Evolutionary conservation across 1,140 invertebrate species (phyloP), one percentile per base, ranked within the genome.

Genomic region (Pissodes strobi): DNA sequence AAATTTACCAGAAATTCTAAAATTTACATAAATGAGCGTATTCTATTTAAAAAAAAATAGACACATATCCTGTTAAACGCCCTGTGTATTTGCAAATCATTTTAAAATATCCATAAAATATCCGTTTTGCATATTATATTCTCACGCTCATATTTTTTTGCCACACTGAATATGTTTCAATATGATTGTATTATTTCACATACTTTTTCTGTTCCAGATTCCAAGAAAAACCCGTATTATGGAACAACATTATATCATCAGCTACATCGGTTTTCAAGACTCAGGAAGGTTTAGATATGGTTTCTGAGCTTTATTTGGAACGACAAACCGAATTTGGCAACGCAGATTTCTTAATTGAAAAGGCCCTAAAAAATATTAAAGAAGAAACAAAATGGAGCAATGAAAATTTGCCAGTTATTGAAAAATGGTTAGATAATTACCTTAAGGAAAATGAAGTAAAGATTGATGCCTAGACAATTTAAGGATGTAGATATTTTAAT

Each of bases 201-300:
- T n/a, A n/a, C n/a, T n/a, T n/a, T n/a, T n/a, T n/a, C n/a, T 56
- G 12, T 57, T 23, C 63, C 68, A 89, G 87, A 72, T 86, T 89
- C 69, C 78, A 83, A 49, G 83, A 83, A 19, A 88, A 86, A 71
- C 84, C 84, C 0, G 85, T 86, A 67, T 74, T 90, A 10, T 91
- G 89, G 90, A 85, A 89, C 55, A 86, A 83, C 69, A 77, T 91
- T 3, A 84, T 91, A 10, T 84, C 86, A 43, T 85, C 86, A 8
- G 87, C 88, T 0, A 89, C 88, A 0, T 86, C 85, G 0, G 82
- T 84, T 9, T 90, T 90, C 72, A 88, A 85, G 25, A 89, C 87
- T 0, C 83, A 89, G 71, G 83, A 86, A 61, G 89, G 88, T 8
- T 79, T 88, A 18, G 82, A 88, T 30, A 82, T 86, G 78, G 88